Evolutionary conservation across 37 sponge, comb jelly and placozoan species (phyloP).

Genomic region (Aphrocallistes beatrix): DNA sequence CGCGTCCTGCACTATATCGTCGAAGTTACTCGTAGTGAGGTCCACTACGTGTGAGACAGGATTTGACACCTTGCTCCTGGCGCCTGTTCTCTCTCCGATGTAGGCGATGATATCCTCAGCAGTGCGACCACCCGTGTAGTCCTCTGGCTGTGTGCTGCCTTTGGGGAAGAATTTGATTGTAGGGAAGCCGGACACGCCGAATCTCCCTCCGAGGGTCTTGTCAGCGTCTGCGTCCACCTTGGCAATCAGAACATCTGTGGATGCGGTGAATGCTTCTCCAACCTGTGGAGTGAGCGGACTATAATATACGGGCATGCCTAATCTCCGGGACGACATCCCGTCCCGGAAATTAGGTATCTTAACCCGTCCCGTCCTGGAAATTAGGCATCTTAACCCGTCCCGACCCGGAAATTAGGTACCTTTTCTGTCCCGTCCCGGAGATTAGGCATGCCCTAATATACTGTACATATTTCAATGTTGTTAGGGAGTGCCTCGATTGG

Average conservation of each 20-base stretch:
- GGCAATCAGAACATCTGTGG: constrained; percentile 58
- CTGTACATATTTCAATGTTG: too few species aligned
- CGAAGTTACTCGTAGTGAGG: constrained; percentile 63
- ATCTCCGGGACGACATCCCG: too few species aligned
- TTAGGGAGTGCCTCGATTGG: too few species aligned
- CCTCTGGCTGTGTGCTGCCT: constrained; percentile 75
- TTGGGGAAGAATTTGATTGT: constrained; percentile 93
- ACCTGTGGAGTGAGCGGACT: too few species aligned
- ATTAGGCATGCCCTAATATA: too few species aligned
- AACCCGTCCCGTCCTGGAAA: too few species aligned
- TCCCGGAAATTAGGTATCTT: too few species aligned
- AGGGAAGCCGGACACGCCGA: constrained; percentile 81
- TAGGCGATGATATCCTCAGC: constrained; percentile 86
- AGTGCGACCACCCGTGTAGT: constrained; percentile 75
- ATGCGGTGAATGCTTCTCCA: constrained; percentile 60
- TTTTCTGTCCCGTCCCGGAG: too few species aligned
- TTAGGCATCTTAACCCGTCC: too few species aligned
- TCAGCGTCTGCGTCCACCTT: constrained; percentile 87
- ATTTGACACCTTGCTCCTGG: constrained; percentile 45
- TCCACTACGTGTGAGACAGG: constrained; percentile 50
- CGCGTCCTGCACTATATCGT: constrained; percentile 49
- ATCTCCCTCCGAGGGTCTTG: constrained; percentile 47
- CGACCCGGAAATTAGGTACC: too few species aligned
- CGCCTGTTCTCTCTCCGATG: constrained; percentile 63
- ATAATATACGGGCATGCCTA: too few species aligned